A percentile compares a stretch with the other conserved stretches of the same genome.
Evolutionary conservation across 1,140 invertebrate species (phyloP).

Genomic region (Proales similis): DNA sequence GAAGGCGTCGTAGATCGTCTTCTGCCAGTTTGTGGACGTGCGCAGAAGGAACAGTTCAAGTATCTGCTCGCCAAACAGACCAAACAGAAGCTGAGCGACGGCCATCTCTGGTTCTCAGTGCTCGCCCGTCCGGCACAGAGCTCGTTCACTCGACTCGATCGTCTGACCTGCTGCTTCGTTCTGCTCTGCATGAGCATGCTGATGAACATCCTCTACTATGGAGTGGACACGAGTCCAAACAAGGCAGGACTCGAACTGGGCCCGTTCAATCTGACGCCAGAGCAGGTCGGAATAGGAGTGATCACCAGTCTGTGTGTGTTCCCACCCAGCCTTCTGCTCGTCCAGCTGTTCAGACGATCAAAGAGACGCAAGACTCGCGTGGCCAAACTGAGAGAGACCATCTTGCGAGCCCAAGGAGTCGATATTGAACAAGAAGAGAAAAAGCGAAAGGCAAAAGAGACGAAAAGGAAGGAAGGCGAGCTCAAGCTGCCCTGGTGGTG

Average conservation of each 20-base stretch:
- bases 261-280: constrained; percentile 52
- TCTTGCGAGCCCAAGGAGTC: neutral
- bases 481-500: constrained; percentile 56
- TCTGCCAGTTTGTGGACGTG: constrained; percentile 56
- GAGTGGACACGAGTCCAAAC: constrained; percentile 41
- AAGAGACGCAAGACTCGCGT: neutral
- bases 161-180: constrained; percentile 57
- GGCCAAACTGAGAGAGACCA: neutral
- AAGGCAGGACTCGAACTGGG: constrained; percentile 50
- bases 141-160: constrained; percentile 55
- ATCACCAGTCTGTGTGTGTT: constrained; percentile 17
- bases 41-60: constrained; percentile 54
- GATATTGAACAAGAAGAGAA: neutral
- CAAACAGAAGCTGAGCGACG: constrained; percentile 55
- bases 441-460: neutral
- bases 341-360: constrained; percentile 14
- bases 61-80: constrained; percentile 55
- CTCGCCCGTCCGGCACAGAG: constrained; percentile 56
- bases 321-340: constrained; percentile 14
- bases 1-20: constrained; percentile 57
- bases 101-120: constrained; percentile 59
- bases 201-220: constrained; percentile 59
- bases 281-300: constrained; percentile 47
- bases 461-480: constrained; percentile 13
- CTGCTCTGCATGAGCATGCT: constrained; percentile 58